Percentiles rank a stretch among this genome's conserved stretches.
Evolutionary conservation across 2,888 invertebrate genomes (phyloP).

Genomic region (Adelognathus sp.): DNA sequence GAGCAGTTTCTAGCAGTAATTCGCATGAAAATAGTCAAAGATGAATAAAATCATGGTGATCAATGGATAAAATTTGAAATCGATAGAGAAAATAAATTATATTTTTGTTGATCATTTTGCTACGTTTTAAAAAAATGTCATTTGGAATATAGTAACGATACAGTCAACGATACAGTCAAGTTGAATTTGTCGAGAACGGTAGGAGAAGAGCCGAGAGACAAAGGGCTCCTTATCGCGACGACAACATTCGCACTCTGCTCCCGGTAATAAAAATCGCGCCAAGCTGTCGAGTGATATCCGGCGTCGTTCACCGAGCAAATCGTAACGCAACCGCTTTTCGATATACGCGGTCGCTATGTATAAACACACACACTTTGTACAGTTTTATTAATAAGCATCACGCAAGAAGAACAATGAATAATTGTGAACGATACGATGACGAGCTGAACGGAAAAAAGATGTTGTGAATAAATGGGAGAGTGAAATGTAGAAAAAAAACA

Average conservation of each 20-base stretch:
- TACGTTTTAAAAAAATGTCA: no score
- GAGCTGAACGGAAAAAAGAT: constrained; percentile 38
- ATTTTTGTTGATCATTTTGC: neutral
- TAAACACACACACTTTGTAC: constrained; percentile 3
- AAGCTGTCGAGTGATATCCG: constrained; percentile 43
- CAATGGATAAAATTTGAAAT: no score
- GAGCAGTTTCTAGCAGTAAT: no score
- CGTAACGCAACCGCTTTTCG: constrained; percentile 22
- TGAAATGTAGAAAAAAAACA: constrained; percentile 21
- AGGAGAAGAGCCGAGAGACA: constrained; percentile 27
- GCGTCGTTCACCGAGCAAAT: constrained; percentile 22
- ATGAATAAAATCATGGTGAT: no score
- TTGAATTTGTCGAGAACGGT: neutral
- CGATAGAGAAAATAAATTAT: no score
- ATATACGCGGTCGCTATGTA: neutral
- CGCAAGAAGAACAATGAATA: constrained; percentile 49
- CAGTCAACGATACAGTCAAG: neutral
- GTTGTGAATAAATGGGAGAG: constrained; percentile 29
- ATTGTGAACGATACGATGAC: constrained; percentile 16
- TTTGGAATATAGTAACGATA: neutral
- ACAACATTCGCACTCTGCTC: constrained; percentile 51
- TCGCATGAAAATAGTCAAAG: no score
- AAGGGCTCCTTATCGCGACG: constrained; percentile 49
- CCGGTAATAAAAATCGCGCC: constrained; percentile 48
- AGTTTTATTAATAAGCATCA: constrained; percentile 14